Conservation (phyloP, 2,888 invertebrate species). For the Dasysyrphus tricinctus region DNA sequence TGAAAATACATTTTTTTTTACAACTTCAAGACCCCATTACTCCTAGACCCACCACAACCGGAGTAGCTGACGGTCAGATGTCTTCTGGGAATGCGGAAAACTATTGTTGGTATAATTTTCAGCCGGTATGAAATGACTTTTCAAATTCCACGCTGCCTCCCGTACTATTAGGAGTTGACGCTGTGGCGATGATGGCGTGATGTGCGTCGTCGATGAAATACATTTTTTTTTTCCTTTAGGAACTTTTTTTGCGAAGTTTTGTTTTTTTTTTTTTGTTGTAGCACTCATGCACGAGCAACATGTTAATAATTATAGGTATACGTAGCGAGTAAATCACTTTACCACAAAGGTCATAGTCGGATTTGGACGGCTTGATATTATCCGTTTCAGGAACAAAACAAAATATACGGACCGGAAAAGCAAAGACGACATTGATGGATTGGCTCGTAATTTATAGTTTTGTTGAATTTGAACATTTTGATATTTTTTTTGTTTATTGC, state of each 20-base stretch:
- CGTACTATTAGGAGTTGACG: neutral
- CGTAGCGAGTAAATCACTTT: constrained; percentile 53
- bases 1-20: too few relatives aligned
- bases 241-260: neutral
- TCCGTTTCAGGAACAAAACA: constrained; percentile 9
- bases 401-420: constrained; percentile 17
- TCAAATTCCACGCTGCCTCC: too few relatives aligned
- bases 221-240: neutral
- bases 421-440: constrained; percentile 28
- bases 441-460: neutral
- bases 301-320: constrained; percentile 45
- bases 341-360: constrained; percentile 42
- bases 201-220: neutral
- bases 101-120: too few relatives aligned
- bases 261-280: neutral
- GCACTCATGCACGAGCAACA: constrained; percentile 41
- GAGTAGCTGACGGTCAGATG: too few relatives aligned
- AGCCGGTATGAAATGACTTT: too few relatives aligned
- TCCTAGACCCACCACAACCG: too few relatives aligned
- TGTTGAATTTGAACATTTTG: neutral
- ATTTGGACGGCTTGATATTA: constrained; percentile 27
- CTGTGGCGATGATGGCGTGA: neutral
- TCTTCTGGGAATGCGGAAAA: too few relatives aligned
- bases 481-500: neutral
- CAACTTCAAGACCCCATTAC: too few relatives aligned